Conservation (phyloP, 2,888 invertebrate species). For the Oxycera nigricornis region DNA sequence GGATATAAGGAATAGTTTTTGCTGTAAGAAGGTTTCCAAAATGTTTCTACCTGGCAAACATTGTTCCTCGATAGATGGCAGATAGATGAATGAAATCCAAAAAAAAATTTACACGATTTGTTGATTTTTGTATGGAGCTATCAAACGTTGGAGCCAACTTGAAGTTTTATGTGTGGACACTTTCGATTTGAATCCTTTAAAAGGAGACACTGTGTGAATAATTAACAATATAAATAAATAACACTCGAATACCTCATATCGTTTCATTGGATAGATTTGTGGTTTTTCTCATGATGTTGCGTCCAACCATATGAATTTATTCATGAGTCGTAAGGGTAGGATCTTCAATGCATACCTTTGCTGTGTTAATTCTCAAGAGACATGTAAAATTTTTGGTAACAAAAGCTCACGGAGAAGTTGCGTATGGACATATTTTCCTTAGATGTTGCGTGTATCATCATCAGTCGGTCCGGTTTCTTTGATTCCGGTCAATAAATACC, state of each 20-base stretch:
- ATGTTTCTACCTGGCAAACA: no score
- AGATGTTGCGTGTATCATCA: neutral
- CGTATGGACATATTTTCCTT: neutral
- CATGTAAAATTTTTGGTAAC: slow-evolving; percentile 1
- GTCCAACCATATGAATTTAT: neutral
- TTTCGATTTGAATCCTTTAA: no score
- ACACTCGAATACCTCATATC: neutral
- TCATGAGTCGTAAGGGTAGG: neutral
- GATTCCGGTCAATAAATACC: slow-evolving; percentile 8
- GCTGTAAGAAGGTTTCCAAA: no score
- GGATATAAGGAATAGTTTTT: no score
- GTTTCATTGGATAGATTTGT: neutral
- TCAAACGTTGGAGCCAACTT: no score
- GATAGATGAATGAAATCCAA: no score
- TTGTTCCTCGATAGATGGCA: no score
- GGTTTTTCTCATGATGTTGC: neutral
- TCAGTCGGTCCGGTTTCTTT: neutral
- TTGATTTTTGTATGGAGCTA: no score
- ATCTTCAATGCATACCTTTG: neutral
- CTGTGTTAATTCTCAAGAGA: neutral
- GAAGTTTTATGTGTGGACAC: no score
- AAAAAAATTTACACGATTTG: no score
- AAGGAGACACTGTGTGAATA: neutral
- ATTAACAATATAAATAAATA: slow-evolving; percentile 1
- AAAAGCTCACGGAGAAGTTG: neutral